Conservation (phyloP, 2,113 vertebrate genomes). For the Noctilio leporinus region DNA sequence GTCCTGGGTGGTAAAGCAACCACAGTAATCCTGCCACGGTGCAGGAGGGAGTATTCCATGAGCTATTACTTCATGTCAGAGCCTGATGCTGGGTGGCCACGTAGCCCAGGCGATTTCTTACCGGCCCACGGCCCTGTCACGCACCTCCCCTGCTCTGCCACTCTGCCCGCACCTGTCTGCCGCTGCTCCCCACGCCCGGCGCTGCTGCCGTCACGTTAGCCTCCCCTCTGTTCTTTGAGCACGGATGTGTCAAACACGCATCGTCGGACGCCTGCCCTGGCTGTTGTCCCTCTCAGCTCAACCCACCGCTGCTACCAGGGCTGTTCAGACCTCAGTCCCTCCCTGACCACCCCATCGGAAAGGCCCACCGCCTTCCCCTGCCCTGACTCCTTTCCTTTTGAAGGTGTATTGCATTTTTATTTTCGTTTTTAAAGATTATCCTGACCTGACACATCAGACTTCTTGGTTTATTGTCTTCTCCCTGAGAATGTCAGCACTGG, state of each 20-base stretch:
- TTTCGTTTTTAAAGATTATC: background rate
- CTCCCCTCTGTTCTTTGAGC: background rate
- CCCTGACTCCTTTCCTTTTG: background rate
- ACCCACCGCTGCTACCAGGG: background rate
- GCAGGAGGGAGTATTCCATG: background rate
- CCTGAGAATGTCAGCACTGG: background rate
- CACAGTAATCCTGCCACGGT: background rate
- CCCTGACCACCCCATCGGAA: background rate
- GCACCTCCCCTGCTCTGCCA: background rate
- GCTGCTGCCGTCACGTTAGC: background rate
- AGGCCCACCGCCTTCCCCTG: background rate
- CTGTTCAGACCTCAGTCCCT: background rate
- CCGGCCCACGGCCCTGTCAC: background rate
- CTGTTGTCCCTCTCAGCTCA: background rate
- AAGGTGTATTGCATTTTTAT: no score
- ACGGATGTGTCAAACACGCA: background rate
- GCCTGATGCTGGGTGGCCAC: background rate
- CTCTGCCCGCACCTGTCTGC: background rate
- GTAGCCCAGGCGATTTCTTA: background rate
- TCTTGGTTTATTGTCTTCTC: background rate
- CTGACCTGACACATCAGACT: background rate
- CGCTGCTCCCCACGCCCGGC: background rate
- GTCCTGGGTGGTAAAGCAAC: background rate
- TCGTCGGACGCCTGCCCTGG: background rate
- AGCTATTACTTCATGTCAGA: background rate